Conservation (phyloP, 2,113 vertebrate species). For the Amia ocellicauda region DNA sequence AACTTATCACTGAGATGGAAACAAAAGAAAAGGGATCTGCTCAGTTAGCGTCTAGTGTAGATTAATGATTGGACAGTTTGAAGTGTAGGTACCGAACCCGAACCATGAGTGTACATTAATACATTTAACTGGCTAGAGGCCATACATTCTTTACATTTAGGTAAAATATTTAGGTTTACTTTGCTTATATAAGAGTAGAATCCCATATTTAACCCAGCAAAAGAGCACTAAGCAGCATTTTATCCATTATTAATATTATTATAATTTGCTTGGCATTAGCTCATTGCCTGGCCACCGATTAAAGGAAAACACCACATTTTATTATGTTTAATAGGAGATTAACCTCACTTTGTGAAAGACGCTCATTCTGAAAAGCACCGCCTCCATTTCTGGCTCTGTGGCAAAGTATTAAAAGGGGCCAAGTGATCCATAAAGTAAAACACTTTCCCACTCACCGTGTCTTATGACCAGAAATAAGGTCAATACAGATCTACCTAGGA, state of each 20-base stretch:
- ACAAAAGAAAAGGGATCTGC: not conserved
- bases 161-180: not conserved
- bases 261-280: conserved; percentile 4
- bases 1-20: too few species aligned
- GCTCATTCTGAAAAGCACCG: conserved; percentile 16
- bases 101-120: not conserved
- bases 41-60: not conserved
- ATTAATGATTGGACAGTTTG: not conserved
- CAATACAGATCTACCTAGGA: too few species aligned
- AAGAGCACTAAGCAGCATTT: not conserved
- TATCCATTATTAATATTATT: not conserved
- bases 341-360: conserved; percentile 19
- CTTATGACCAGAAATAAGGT: too few species aligned
- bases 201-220: not conserved
- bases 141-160: not conserved
- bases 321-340: conserved; percentile 19
- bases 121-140: not conserved
- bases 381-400: conserved; percentile 12
- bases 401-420: conserved; percentile 11
- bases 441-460: conserved; percentile 11
- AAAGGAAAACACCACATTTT: not conserved
- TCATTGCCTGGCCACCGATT: not conserved
- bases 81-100: not conserved
- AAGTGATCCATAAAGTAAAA: conserved; percentile 6
- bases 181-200: not conserved